Evolutionary conservation across 2,888 invertebrate species (phyloP).

Genomic region (Nebria brevicollis): DNA sequence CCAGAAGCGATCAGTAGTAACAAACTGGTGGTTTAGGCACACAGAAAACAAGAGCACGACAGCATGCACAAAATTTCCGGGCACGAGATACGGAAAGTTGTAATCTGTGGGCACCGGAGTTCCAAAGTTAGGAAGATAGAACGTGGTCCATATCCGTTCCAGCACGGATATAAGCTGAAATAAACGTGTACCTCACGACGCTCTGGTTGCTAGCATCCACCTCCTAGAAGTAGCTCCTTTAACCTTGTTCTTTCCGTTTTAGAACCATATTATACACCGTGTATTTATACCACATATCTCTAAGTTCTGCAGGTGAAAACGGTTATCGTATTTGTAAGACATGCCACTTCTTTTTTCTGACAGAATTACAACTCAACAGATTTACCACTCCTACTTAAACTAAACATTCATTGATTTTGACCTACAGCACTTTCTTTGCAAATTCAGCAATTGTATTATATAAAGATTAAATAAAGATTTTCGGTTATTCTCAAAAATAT

Average conservation of each 20-base stretch:
- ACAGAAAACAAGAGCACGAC: constrained; percentile 1
- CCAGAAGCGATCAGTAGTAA: neutral
- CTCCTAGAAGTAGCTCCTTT: neutral
- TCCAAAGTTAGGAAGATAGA: constrained; percentile 28
- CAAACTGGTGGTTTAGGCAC: constrained; percentile 5
- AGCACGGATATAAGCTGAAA: constrained; percentile 27
- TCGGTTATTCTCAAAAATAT: no score
- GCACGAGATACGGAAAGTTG: constrained; percentile 11
- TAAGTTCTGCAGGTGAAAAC: neutral
- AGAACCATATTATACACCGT: neutral
- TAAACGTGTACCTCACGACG: constrained; percentile 20
- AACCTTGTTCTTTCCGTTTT: neutral
- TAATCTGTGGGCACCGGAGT: constrained; percentile 17
- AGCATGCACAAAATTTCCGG: constrained; percentile 23
- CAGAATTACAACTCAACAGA: neutral
- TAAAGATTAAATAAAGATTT: no score
- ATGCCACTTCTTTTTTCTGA: neutral
- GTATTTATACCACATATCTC: no score
- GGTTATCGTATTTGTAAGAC: neutral
- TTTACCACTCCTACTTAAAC: no score
- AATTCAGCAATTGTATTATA: no score
- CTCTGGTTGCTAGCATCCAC: neutral
- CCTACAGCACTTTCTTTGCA: no score
- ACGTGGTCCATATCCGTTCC: constrained; percentile 19
- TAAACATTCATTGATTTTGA: no score